Percentiles rank a stretch among this genome's conserved stretches.
Conservation (phyloP, 2,113 vertebrate genomes). For the Suncus etruscus region DNA sequence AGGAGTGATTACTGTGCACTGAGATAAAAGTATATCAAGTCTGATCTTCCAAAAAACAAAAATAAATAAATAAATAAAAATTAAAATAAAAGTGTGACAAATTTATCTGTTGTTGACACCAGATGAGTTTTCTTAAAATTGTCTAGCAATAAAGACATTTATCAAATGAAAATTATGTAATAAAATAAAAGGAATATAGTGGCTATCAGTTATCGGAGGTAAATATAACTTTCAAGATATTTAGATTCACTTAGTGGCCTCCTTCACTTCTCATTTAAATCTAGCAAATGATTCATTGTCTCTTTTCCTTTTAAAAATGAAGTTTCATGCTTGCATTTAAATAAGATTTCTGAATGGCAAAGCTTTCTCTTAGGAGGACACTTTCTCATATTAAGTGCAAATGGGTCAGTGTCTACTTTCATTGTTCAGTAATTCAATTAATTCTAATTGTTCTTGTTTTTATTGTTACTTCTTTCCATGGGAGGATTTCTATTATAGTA, state of each 20-base stretch:
- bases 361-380: background rate
- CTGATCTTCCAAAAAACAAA: no score
- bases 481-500: slow-evolving; percentile 62
- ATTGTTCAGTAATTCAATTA: slow-evolving; percentile 64
- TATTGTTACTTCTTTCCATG: slow-evolving; percentile 54
- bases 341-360: slow-evolving; percentile 7
- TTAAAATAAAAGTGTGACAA: background rate
- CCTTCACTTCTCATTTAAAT: background rate
- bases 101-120: background rate
- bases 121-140: background rate
- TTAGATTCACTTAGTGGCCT: slow-evolving; percentile 8
- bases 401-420: slow-evolving; percentile 40
- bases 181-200: background rate
- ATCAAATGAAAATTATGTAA: background rate
- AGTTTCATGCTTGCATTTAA: background rate
- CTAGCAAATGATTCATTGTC: background rate
- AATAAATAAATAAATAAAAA: no score
- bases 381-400: slow-evolving; percentile 34
- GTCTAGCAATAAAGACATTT: background rate
- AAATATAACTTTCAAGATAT: background rate
- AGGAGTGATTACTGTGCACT: no score
- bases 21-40: no score
- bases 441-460: slow-evolving; percentile 63
- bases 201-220: background rate
- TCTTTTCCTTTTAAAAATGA: background rate